These are phyloP conservation scores for Noctilio leporinus DNA, from an alignment of 2,113 vertebrate species.

Conservation along the genomic window DNA sequence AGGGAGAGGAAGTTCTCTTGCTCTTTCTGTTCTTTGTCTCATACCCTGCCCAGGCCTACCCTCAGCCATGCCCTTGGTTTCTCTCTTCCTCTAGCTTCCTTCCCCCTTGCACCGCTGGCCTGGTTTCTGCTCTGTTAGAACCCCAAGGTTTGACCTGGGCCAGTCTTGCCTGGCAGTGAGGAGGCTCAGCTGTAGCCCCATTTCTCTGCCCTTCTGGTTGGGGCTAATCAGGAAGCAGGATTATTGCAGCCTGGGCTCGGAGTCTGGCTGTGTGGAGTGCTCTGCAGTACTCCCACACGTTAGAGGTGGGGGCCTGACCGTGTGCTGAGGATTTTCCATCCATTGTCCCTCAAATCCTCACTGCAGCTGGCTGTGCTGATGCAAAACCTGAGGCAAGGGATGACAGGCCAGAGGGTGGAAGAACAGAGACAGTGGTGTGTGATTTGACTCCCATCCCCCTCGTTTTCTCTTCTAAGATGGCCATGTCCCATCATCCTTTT, in stretches of 20 bases:
- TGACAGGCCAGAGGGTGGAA: background rate
- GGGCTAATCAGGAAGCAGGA: background rate
- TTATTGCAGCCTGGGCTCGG: background rate
- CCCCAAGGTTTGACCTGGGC: background rate
- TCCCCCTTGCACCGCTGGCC: background rate
- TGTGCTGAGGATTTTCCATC: background rate
- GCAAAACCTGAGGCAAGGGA: background rate
- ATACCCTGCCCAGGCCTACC: background rate
- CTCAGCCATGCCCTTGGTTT: background rate
- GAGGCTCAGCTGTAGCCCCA: rapidly evolving
- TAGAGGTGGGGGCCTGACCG: background rate
- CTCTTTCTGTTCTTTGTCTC: background rate
- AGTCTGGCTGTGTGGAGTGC: background rate
- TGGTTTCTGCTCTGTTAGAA: background rate
- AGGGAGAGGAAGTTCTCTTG: background rate
- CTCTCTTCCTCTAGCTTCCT: constrained; percentile 24
- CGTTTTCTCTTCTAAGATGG: background rate
- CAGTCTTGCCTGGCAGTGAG: background rate
- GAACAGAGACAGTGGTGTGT: rapidly evolving
- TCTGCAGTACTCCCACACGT: background rate
- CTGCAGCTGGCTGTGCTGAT: background rate
- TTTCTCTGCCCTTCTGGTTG: background rate
- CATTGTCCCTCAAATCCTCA: background rate
- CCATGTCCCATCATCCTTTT: background rate
- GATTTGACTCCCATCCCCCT: background rate